Evolutionary conservation across 1,140 invertebrate species (phyloP), one percentile per base, ranked within the genome.

Genomic region (Pseudomyrmex pallidus): DNA sequence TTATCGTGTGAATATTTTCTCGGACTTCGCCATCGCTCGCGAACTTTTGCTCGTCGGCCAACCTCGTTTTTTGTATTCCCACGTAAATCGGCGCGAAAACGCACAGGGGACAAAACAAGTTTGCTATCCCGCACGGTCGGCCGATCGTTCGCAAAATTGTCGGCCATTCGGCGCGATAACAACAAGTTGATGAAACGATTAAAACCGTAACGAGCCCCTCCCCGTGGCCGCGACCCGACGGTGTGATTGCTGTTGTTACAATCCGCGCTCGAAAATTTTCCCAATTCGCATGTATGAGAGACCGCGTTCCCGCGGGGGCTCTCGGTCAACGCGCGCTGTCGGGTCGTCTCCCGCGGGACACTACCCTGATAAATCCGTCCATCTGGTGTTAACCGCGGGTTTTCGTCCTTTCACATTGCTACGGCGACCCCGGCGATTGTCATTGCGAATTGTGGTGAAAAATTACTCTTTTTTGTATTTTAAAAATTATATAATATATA

Each of bases 261-360:
- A 77, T 64, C n/a, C 44, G 56, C 64, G 63, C 67, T 83, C 68
- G 87, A 90, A 91, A 93, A 93, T 93, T 93, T 91, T 92, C 91
- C 91, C 91, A 90, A 93, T 93, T 93, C 92, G 87, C 91, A 92
- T 93, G 90, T 91, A 91, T 91, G 90, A 91, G 85, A 89, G 90
- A 67, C 72, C 85, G 74, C 66, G 35, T 74, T 88, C 93, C 90
- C 92, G 54, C 20, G 89, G 90, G 92, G 88, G 68, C 87, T 87
- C 90, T 93, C 91, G 90, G 91, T 93, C 92, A 93, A 89, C 88
- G 85, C 88, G 85, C 67, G 70, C 84, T 84, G 78, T 74, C 67
- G 73, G 85, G 89, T 91, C 91, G 90, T 87, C 85, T 91, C 92
- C 90, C 90, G 15, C 20, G 84, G 90, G 92, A 90, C 56, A 77